A percentile compares a stretch with the other conserved stretches of the same genome.
These are phyloP conservation scores for Xiphias gladius DNA, from an alignment of 2,113 vertebrate genomes.

Conservation along the genomic window DNA sequence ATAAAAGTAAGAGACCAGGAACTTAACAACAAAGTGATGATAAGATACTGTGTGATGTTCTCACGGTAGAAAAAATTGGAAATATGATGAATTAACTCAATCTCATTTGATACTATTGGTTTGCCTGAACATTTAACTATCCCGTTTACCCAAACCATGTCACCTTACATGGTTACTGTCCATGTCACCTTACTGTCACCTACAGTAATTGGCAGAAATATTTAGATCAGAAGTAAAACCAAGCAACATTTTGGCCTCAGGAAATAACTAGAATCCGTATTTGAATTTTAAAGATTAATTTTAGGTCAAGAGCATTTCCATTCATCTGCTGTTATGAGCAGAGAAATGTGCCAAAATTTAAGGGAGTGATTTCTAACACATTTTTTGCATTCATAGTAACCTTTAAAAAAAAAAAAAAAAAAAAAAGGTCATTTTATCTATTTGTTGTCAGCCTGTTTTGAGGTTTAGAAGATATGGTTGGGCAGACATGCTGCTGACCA, in stretches of 20 bases:
- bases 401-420: no score
- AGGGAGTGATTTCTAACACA: neutral
- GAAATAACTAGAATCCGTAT: neutral
- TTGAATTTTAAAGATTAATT: neutral
- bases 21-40: slow-evolving; percentile 19
- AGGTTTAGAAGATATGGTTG: neutral
- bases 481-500: slow-evolving; percentile 50
- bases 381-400: neutral
- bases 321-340: neutral
- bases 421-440: no score
- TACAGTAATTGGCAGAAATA: neutral
- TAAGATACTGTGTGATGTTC: neutral
- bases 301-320: neutral
- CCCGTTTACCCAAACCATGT: neutral
- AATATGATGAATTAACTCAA: neutral
- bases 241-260: neutral
- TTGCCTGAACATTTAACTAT: neutral
- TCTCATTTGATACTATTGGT: neutral
- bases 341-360: neutral
- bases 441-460: neutral
- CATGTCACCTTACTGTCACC: no score
- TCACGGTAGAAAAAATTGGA: neutral
- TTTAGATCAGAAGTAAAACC: neutral
- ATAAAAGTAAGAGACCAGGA: slow-evolving; percentile 28
- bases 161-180: neutral